Percentiles rank a stretch among this genome's conserved stretches.
phyloP scores from a whole-genome alignment of 2,113 vertebrate genomes.

The Urocitellus parryii region DNA sequence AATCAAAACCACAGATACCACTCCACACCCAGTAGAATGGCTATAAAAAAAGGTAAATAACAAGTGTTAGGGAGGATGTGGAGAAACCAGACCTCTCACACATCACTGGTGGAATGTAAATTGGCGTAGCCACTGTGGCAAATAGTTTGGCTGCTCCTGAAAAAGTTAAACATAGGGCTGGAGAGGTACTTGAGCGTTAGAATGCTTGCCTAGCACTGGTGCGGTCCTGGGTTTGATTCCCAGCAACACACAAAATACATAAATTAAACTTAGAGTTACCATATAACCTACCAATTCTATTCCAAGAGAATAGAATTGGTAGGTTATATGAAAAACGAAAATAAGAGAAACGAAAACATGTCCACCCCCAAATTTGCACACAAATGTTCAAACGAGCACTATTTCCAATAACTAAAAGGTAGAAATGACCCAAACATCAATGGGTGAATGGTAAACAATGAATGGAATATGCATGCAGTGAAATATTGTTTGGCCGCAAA shows the following conservation, averaged over 20 bases:
- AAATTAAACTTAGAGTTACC: background rate
- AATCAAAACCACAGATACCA: background rate
- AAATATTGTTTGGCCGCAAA: background rate
- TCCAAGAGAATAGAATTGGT: too few relatives aligned
- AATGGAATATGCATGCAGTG: fast-evolving
- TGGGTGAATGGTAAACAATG: background rate
- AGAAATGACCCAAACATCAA: background rate
- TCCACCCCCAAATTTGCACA: background rate
- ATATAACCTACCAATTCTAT: background rate
- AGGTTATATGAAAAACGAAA: too few relatives aligned
- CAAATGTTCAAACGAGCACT: background rate
- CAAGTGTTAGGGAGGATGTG: background rate
- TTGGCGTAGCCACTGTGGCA: background rate
- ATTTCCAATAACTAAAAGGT: background rate
- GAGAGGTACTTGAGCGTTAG: background rate
- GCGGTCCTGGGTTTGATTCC: background rate
- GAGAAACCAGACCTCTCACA: background rate
- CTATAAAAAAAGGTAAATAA: background rate
- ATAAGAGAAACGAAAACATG: background rate
- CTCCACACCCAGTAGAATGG: background rate
- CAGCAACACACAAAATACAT: background rate
- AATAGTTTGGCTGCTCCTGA: background rate
- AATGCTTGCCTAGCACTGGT: background rate
- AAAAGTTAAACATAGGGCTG: background rate
- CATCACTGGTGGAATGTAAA: background rate